A percentile compares a stretch with the other conserved stretches of the same genome.
Evolutionary conservation across 2,888 invertebrate species (phyloP).

Genomic region (Daptonema setosum): DNA sequence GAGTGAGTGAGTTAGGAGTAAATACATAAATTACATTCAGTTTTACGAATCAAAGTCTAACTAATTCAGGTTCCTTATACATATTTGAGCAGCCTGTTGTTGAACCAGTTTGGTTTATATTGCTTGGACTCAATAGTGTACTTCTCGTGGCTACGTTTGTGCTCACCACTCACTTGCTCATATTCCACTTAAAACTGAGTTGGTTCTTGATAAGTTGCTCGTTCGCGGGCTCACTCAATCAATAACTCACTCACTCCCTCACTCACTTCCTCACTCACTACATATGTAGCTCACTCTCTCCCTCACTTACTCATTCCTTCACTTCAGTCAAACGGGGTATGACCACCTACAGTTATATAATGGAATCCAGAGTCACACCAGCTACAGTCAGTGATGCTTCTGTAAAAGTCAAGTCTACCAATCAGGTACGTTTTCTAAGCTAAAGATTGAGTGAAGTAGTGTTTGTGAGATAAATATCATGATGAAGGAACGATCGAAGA

Average conservation of each 20-base stretch:
- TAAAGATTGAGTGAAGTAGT: no score
- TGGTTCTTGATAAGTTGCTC: constrained; percentile 2
- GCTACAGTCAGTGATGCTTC: no score
- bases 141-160: neutral
- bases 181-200: constrained; percentile 15
- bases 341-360: constrained; percentile 12
- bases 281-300: no score
- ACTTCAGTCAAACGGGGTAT: constrained; percentile 10
- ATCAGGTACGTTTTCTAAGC: no score
- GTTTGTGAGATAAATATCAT: no score
- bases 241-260: no score
- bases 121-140: neutral
- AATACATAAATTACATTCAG: neutral
- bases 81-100: neutral
- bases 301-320: no score
- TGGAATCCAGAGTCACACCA: no score
- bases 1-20: neutral
- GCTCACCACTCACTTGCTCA: constrained; percentile 14
- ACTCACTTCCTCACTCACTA: no score
- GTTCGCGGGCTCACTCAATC: no score
- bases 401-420: no score
- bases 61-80: neutral
- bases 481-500: no score
- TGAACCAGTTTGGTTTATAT: neutral
- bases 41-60: neutral